Evolutionary conservation across 2,113 vertebrate species (phyloP), one percentile per base, ranked within the genome.

Genomic region (Coreoperca whiteheadi): DNA sequence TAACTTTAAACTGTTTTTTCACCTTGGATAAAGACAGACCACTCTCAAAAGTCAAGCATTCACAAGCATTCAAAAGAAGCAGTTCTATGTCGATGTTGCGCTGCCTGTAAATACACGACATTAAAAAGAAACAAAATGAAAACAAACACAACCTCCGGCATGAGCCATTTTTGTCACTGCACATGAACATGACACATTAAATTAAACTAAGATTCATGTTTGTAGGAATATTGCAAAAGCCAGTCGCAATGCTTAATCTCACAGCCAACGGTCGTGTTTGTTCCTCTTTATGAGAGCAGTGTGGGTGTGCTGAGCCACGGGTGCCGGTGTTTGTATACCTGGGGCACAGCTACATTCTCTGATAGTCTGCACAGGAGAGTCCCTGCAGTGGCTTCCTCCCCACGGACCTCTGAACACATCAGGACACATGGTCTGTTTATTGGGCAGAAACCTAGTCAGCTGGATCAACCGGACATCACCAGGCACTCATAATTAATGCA

Each of bases 351-450:
- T 93, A 92, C 98, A 99, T 32, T 96, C 94, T 87, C 98, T 95
- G 83, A 91, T 90, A 8, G 97, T 97, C 95, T 99, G 98, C 57
- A 99, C 95, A 2, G 96, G 97, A 88, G 98, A 99, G 93, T 99
- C 98, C 90, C 98, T 95, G 79, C 98, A 99, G 74, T 92, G 93
- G 77, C 95, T 96, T 92, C 98, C 98, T 90, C 98, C 98, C 98
- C 98, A 99, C 0, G 88, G 95, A 23, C 98, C 98, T 85, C 93
- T 94, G 94, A 97, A 99, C 87, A 99, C 96, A 88, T 99, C 98
- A 15, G 98, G 98, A 92, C 97, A 96, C 97, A 99, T 98, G 50
- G 97, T 97, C 98, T 99, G 94, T 83, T 88, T 96, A 92, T 73
- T 84, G 89, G 37, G 86, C 61, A 90, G 39, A 88, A 69, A 82